These are phyloP conservation scores for Aphaenogaster ashmeadi DNA, from an alignment of 1,140 invertebrate species.

Conservation along the genomic window DNA sequence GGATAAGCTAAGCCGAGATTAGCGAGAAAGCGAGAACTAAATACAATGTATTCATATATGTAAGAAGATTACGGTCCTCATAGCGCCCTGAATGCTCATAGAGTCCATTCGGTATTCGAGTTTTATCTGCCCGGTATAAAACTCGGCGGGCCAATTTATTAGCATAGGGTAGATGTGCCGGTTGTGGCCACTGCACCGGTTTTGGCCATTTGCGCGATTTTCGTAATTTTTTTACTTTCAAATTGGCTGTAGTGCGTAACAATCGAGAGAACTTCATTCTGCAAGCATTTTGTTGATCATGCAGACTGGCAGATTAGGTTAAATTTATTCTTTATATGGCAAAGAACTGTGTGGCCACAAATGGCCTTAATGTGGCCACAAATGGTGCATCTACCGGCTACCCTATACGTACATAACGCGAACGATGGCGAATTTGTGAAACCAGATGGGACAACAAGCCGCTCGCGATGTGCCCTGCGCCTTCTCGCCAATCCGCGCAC, in stretches of 20 bases:
- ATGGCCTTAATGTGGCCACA: too few relatives aligned
- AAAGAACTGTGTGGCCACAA: too few relatives aligned
- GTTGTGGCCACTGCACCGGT: too few relatives aligned
- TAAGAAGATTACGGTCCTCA: constrained; percentile 13
- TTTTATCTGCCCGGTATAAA: not conserved
- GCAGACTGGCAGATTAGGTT: too few relatives aligned
- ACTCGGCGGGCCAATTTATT: constrained; percentile 13
- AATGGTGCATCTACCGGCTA: too few relatives aligned
- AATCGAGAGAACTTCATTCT: too few relatives aligned
- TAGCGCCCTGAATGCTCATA: not conserved
- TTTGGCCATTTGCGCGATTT: too few relatives aligned
- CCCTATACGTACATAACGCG: not conserved
- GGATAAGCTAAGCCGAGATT: not conserved
- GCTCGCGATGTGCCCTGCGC: not conserved
- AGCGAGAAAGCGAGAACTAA: constrained; percentile 13
- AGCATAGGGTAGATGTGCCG: too few relatives aligned
- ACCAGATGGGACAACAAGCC: not conserved
- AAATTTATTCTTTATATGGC: too few relatives aligned
- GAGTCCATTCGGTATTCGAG: not conserved
- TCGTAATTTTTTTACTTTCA: too few relatives aligned
- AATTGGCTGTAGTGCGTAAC: too few relatives aligned
- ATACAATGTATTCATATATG: not conserved
- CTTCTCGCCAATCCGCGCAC: not conserved
- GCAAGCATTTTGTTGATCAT: too few relatives aligned
- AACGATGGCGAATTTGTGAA: not conserved